Evolutionary conservation across 2,888 invertebrate species (phyloP).

Genomic region (Eristalis arbustorum): DNA sequence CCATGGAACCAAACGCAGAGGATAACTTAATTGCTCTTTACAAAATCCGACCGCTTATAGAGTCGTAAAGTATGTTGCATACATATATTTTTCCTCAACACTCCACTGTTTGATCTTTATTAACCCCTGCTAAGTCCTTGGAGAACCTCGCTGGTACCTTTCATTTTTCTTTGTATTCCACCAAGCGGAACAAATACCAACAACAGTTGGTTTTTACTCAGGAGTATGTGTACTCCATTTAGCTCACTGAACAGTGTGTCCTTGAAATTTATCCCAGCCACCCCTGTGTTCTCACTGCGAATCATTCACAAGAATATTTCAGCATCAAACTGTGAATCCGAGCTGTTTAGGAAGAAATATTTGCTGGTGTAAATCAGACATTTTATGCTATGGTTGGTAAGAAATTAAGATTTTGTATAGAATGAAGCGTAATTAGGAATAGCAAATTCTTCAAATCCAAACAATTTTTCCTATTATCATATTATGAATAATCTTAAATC

Average conservation of each 20-base stretch:
- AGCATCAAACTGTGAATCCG: not conserved
- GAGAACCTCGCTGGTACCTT: slow-evolving; percentile 20
- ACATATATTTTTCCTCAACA: not conserved
- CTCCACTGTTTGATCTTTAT: slow-evolving; percentile 39
- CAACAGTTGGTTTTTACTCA: slow-evolving; percentile 54
- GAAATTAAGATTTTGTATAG: no score
- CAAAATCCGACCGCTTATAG: slow-evolving; percentile 28
- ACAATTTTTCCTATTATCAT: no score
- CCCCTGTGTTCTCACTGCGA: not conserved
- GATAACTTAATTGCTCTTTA: slow-evolving; percentile 36
- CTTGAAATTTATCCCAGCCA: slow-evolving; percentile 31
- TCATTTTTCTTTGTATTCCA: slow-evolving; percentile 27
- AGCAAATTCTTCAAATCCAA: no score
- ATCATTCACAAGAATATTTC: not conserved
- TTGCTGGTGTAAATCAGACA: slow-evolving; percentile 4
- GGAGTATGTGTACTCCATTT: not conserved
- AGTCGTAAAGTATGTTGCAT: not conserved
- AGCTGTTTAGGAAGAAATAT: slow-evolving; percentile 10
- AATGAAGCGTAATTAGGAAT: no score
- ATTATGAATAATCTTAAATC: no score
- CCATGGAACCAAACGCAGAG: slow-evolving; percentile 1
- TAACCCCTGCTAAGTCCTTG: slow-evolving; percentile 24
- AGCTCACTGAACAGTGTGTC: not conserved
- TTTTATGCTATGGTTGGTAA: no score
- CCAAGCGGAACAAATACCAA: slow-evolving; percentile 42